Base-by-base conservation (phyloP, 1,140 invertebrate genomes). In the Cataglyphis hispanica region DNA sequence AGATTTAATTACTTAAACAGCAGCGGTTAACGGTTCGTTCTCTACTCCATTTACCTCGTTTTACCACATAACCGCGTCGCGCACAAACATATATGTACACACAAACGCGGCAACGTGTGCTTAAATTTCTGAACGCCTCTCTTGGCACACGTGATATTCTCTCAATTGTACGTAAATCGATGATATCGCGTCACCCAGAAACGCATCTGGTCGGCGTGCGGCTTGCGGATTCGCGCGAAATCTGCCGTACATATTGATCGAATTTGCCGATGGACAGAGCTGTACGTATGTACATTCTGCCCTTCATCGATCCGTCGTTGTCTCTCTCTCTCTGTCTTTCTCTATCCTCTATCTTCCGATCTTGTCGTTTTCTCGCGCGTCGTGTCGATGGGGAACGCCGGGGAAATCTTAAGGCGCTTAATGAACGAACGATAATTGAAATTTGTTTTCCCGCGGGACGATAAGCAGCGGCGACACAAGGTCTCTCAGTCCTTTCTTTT, bases 191-290 rank as follows among this genome's bases (percentile, higher is more conserved):
- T n/a, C 11, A 11, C 22, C 19, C 22, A 22, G 22, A 37, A 50
- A 50, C 16, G 46, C 74, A 63, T 0, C 61, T 56, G 27, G 46
- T 27, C n/a, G 25, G 63, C 43, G 86, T 27, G 85, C 72, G 40
- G 81, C 31, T 85, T 77, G 61, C n/a, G 56, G 61, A 85, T 70
- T 77, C 66, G 27, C 27, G 66, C 50, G 83, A 78, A 58, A 67
- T 85, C 63, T 19, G 61, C 53, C 25, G 72, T 27, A 37, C 34
- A 83, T 87, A 88, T 88, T 85, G 86, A 89, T 89, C 86, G 58
- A 78, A 74, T 34, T 61, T n/a, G 70, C 46, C 63, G 63, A 74
- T 87, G 19, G 69, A 56, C 74, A 58, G 46, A 50, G 16, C 13
- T 27, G 50, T 56, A 77, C 74, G 43, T 40, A 31, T 72, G 22